These are phyloP conservation scores for Malthinus flaveolus DNA, from an alignment of 2,888 invertebrate species.

Conservation along the genomic window DNA sequence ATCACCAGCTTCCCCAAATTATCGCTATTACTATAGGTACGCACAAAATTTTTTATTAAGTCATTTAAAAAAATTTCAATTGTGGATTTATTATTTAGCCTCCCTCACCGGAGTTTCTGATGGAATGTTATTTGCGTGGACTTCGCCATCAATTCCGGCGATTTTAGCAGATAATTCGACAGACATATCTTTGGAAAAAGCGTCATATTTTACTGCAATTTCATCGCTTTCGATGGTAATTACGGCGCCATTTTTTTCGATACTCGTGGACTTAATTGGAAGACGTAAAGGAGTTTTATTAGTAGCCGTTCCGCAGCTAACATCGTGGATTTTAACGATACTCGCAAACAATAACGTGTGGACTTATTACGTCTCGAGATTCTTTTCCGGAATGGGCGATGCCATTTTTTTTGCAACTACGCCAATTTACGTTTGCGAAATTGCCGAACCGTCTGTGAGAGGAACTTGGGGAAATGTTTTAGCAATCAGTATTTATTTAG, in stretches of 20 bases:
- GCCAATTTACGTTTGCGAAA: slow-evolving; percentile 43
- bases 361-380: slow-evolving; percentile 42
- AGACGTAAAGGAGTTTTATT: neutral
- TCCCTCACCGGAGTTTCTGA: slow-evolving; percentile 30
- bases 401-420: slow-evolving; percentile 36
- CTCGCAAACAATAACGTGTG: slow-evolving; percentile 36
- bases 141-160: slow-evolving; percentile 28
- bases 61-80: no score
- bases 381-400: slow-evolving; percentile 42
- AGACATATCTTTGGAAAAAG: slow-evolving; percentile 16
- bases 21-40: neutral
- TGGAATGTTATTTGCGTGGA: slow-evolving; percentile 28
- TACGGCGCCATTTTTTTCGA: neutral
- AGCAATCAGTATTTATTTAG: slow-evolving; percentile 34
- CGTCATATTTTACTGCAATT: neutral
- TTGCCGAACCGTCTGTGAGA: slow-evolving; percentile 42
- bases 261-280: neutral
- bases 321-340: slow-evolving; percentile 38
- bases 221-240: neutral
- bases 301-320: neutral
- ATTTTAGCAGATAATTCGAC: slow-evolving; percentile 4
- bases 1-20: slow-evolving; percentile 1
- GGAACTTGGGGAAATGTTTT: slow-evolving; percentile 44
- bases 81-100: slow-evolving; percentile 10
- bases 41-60: neutral